These are phyloP conservation scores for Galerucella nymphaeae DNA, from an alignment of 2,888 invertebrate species.

Conservation along the genomic window DNA sequence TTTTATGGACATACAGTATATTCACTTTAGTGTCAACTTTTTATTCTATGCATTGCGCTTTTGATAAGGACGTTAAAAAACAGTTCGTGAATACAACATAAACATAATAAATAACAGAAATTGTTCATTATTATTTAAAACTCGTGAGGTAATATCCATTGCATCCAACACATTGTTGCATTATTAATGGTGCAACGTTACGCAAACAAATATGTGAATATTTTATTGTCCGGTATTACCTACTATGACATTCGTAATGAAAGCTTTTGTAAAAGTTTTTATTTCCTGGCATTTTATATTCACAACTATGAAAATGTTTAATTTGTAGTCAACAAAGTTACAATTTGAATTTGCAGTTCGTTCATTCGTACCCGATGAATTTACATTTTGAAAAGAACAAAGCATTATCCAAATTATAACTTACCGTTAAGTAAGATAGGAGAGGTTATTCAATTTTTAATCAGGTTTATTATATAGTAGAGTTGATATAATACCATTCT, in stretches of 20 bases:
- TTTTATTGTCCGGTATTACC: constrained; percentile 9
- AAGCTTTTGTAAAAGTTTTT: constrained; percentile 14
- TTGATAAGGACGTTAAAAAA: not conserved
- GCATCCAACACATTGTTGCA: constrained; percentile 15
- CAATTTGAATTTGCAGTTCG: not conserved
- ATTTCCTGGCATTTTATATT: constrained; percentile 1
- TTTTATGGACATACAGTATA: no score
- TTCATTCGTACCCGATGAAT: not conserved
- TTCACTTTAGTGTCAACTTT: no score
- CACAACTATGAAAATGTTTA: constrained; percentile 10
- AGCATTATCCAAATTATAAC: no score
- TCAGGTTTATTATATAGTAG: no score
- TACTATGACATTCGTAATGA: constrained; percentile 13
- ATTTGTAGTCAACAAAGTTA: not conserved
- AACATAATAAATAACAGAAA: constrained; percentile 8
- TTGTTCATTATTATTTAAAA: constrained; percentile 19
- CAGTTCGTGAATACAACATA: not conserved
- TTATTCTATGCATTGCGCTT: not conserved
- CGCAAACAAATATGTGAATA: constrained; percentile 17
- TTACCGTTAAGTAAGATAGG: no score
- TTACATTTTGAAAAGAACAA: no score
- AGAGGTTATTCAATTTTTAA: no score
- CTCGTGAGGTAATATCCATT: constrained; percentile 10
- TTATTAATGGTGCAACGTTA: constrained; percentile 17
- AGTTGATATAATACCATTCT: no score